Percentiles rank a stretch among this genome's conserved stretches.
Conservation (phyloP, 2,113 vertebrate genomes). For the Octodon degus region DNA sequence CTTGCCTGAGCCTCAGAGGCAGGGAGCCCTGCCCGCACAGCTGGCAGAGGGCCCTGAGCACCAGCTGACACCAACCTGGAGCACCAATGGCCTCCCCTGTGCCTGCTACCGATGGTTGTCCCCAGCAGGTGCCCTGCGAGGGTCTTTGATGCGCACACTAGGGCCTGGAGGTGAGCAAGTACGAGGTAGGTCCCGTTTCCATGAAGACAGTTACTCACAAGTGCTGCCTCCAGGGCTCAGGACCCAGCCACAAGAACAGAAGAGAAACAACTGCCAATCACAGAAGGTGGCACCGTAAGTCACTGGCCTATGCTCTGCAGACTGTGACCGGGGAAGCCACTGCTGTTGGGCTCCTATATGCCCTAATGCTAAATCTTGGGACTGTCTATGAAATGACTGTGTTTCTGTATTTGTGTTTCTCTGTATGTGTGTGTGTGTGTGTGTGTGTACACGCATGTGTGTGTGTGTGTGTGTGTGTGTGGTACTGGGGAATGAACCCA, state of each 20-base stretch:
- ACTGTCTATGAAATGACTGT: background rate
- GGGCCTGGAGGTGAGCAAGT: background rate
- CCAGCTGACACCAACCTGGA: rapidly evolving
- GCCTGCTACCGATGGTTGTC: no score
- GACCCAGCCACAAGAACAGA: background rate
- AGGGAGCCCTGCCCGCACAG: background rate
- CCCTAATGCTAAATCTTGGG: background rate
- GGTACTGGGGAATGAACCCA: background rate
- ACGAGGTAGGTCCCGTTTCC: background rate
- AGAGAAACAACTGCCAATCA: background rate
- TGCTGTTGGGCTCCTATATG: background rate
- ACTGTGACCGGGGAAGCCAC: rapidly evolving
- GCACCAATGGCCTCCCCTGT: background rate
- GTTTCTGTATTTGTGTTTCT: no score
- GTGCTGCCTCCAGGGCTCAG: background rate
- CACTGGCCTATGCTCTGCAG: background rate
- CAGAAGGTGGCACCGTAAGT: no score
- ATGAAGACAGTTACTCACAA: background rate
- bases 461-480: background rate
- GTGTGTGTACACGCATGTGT: no score
- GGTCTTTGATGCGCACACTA: rapidly evolving
- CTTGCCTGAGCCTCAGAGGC: background rate
- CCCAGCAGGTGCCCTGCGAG: no score
- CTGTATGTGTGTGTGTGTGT: background rate
- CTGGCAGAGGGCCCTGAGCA: background rate